Percentiles rank a stretch among this genome's conserved stretches.
Conservation (phyloP, 2,888 invertebrate genomes). For the Apodemia mormo region DNA sequence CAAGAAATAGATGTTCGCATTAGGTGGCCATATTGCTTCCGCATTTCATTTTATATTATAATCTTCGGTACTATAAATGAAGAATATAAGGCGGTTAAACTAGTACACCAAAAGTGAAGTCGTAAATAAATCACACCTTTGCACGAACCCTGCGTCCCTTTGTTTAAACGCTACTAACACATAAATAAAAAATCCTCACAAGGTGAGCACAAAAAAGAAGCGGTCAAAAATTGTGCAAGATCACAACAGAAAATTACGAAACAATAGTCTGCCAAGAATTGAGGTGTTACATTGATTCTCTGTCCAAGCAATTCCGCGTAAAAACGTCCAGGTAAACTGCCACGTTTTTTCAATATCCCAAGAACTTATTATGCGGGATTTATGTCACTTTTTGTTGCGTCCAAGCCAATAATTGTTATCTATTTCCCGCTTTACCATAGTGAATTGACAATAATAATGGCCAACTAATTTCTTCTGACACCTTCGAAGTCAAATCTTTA, state of each 20-base stretch:
- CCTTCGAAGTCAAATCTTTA: conserved; percentile 74
- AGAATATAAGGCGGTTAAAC: conserved; percentile 67
- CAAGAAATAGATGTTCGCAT: conserved; percentile 36
- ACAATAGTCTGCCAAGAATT: conserved; percentile 78
- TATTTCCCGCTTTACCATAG: conserved; percentile 70
- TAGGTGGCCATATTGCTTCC: conserved; percentile 42
- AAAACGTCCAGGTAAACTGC: conserved; percentile 72
- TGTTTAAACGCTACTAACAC: conserved; percentile 80
- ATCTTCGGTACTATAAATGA: conserved; percentile 44
- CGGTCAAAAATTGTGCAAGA: conserved; percentile 76
- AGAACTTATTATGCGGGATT: conserved; percentile 79
- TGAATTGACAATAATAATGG: conserved; percentile 66
- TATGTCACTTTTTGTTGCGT: conserved; percentile 79
- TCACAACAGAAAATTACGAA: conserved; percentile 80
- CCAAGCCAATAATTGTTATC: conserved; percentile 81
- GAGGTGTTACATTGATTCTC: conserved; percentile 78
- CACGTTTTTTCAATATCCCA: conserved; percentile 64
- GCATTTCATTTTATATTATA: conserved; percentile 16
- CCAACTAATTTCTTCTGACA: conserved; percentile 79
- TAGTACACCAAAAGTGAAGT: conserved; percentile 52
- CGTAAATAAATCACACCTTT: conserved; percentile 81
- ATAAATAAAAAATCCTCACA: conserved; percentile 71
- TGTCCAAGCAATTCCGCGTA: conserved; percentile 64
- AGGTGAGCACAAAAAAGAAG: conserved; percentile 57
- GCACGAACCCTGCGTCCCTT: conserved; percentile 66